Base-by-base conservation (phyloP, 2,888 invertebrate genomes). In the Cataglyphis rosenhaueri region DNA sequence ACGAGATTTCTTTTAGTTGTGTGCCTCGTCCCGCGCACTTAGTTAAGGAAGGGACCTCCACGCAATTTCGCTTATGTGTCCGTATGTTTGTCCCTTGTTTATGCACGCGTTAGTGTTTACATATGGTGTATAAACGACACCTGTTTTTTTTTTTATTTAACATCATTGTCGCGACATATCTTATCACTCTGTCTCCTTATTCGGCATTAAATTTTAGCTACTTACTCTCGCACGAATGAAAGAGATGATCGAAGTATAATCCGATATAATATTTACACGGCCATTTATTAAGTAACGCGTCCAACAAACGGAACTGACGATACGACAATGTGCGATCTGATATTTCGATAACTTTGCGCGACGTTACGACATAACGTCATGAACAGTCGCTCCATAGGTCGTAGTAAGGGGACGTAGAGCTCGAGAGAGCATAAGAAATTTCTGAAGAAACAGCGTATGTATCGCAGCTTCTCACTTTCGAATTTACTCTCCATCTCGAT, bases 191-290 rank as follows among this genome's bases (percentile, higher is more conserved):
- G 70, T 64, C 55, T 68, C 59, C 68, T 86, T 87, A 81, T 71
- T 73, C 48, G 48, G 18, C 48, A 52, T 52, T 75, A 35, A 52
- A n/a, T 52, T 64, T 71, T 59, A 84, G 76, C 59, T 59, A 82
- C 44, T 73, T 70, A 32, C 55, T 76, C 70, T 78, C 83, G 82
- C 79, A 84, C 87, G 87, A 84, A 84, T 55, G 70, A 70, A 81
- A 83, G 81, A 35, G 18, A 73, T 81, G 82, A 87, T 88, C 65
- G 71, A 83, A 86, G 73, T 88, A 52, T 52, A 84, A 87, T 84
- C 66, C 82, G 84, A 79, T 84, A 70, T 84, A 73, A 76, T 88
- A 89, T 88, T 88, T 88, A 88, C 89, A 88, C 81, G 66, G 78
- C 78, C 78, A 79, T 41, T 79, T 59, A 71, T 73, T 73, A 32